These are phyloP conservation scores for Heliconius aoede DNA, from an alignment of 2,888 invertebrate species.

Conservation along the genomic window DNA sequence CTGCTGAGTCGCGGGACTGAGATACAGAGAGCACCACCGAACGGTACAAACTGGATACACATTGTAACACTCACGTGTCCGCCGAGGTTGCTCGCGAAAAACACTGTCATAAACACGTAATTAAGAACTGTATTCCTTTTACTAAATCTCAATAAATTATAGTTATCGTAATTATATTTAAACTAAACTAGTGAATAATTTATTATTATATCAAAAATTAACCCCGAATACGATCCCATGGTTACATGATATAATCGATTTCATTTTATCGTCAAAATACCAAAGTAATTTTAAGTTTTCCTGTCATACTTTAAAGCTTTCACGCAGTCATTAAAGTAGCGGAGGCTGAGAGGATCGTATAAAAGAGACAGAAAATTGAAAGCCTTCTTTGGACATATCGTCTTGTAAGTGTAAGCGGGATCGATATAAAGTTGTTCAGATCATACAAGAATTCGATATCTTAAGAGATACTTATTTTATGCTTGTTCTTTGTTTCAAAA, in stretches of 20 bases:
- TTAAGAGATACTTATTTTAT: slow-evolving; percentile 36
- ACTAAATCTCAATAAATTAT: not conserved
- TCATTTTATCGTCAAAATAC: slow-evolving; percentile 15
- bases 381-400: slow-evolving; percentile 35
- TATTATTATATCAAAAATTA: not conserved
- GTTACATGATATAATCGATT: not conserved
- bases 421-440: slow-evolving; percentile 49
- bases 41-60: slow-evolving; percentile 81
- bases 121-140: not conserved
- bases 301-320: slow-evolving; percentile 56
- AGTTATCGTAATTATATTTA: not conserved
- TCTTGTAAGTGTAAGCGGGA: slow-evolving; percentile 58
- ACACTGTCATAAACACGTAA: not conserved
- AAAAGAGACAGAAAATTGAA: slow-evolving; percentile 58
- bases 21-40: slow-evolving; percentile 63
- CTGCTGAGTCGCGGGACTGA: slow-evolving; percentile 62
- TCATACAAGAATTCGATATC: slow-evolving; percentile 36
- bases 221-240: not conserved
- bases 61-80: slow-evolving; percentile 75
- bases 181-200: not conserved
- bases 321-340: slow-evolving; percentile 56
- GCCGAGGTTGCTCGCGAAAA: slow-evolving; percentile 63
- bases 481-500: slow-evolving; percentile 30
- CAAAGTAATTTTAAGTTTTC: slow-evolving; percentile 29
- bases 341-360: slow-evolving; percentile 59